Conservation (phyloP, 2,113 vertebrate species). For the Vulpes vulpes region DNA sequence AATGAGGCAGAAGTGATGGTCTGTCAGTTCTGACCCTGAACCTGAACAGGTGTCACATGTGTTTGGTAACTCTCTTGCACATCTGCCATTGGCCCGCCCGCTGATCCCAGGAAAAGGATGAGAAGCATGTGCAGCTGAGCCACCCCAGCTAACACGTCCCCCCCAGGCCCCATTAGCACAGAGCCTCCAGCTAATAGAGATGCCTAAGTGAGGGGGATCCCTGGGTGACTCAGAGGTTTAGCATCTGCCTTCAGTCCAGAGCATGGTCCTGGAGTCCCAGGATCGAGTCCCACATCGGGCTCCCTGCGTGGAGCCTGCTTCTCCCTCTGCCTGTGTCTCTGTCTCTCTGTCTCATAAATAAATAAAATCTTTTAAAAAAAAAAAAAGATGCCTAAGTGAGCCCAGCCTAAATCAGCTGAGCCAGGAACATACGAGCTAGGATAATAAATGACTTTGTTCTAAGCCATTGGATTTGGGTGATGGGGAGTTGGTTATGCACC, state of each 20-base stretch:
- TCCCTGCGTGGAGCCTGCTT: too few relatives aligned
- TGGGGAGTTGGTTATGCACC: background rate
- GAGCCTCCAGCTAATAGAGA: background rate
- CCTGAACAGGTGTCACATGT: background rate
- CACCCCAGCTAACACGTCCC: background rate
- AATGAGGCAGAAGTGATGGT: background rate
- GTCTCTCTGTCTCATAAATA: too few relatives aligned
- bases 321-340: too few relatives aligned
- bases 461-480: constrained; percentile 6
- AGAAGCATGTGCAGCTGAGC: background rate
- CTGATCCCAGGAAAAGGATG: background rate
- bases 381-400: background rate
- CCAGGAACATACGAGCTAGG: background rate
- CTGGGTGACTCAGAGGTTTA: too few relatives aligned
- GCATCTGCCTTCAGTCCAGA: too few relatives aligned
- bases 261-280: too few relatives aligned
- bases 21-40: background rate
- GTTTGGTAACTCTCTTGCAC: background rate
- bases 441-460: constrained; percentile 29
- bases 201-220: background rate
- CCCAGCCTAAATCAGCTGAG: background rate
- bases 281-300: too few relatives aligned
- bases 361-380: too few relatives aligned
- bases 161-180: background rate
- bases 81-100: background rate